These are phyloP conservation scores for Hypena proboscidalis DNA, from an alignment of 2,888 invertebrate genomes.

Conservation along the genomic window DNA sequence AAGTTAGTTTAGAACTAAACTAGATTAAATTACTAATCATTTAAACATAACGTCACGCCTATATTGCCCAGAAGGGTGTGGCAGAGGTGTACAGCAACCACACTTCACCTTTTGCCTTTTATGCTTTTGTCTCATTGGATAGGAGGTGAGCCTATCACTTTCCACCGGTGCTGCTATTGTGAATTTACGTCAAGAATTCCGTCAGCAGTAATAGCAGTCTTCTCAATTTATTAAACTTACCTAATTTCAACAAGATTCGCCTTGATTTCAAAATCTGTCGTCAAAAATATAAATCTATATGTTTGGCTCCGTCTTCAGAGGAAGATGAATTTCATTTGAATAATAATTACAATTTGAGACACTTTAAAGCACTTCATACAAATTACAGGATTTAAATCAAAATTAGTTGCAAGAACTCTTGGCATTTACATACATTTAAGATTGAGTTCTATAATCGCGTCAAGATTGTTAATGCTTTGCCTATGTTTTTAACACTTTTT, in stretches of 20 bases:
- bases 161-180: too few species aligned
- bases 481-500: constrained; percentile 3
- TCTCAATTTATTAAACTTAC: constrained; percentile 3
- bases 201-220: background rate
- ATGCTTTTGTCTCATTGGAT: too few species aligned
- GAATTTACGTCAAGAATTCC: too few species aligned
- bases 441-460: too few species aligned
- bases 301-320: background rate
- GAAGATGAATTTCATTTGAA: constrained; percentile 3
- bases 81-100: too few species aligned
- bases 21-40: too few species aligned
- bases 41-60: too few species aligned
- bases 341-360: constrained; percentile 3
- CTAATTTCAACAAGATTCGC: background rate
- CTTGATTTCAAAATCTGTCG: background rate
- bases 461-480: too few species aligned
- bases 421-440: background rate
- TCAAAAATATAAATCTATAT: constrained; percentile 1
- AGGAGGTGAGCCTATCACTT: too few species aligned
- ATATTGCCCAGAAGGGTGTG: too few species aligned
- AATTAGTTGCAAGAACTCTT: background rate
- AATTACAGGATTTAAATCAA: constrained; percentile 7
- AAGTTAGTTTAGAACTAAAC: too few species aligned
- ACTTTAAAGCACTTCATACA: constrained; percentile 3
- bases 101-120: too few species aligned